Evolutionary conservation across 1,140 invertebrate genomes (phyloP).

Genomic region (Hestina assimilis): DNA sequence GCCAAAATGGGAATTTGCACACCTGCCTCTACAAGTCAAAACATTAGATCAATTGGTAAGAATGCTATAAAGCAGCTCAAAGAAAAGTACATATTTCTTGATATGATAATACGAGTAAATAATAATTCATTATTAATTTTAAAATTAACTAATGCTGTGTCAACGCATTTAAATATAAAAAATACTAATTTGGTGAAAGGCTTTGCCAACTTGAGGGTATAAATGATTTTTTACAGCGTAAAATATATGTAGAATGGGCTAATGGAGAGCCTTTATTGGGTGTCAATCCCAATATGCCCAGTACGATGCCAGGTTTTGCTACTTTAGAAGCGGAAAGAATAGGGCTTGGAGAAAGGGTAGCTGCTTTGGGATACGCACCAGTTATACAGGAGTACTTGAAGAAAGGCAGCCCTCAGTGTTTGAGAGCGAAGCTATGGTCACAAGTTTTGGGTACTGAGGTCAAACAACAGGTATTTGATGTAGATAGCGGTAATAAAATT

Average conservation of each 20-base stretch:
- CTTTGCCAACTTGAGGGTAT: too few species aligned
- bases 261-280: conserved; percentile 84
- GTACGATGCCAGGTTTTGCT: conserved; percentile 74
- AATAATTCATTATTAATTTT: not conserved
- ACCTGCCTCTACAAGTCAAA: conserved; percentile 91
- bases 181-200: too few species aligned
- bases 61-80: conserved; percentile 8
- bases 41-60: conserved; percentile 87
- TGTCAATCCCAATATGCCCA: conserved; percentile 80
- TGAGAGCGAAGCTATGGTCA: conserved; percentile 89
- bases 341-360: conserved; percentile 82
- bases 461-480: conserved; percentile 79
- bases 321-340: conserved; percentile 84
- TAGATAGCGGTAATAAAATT: not conserved
- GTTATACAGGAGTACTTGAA: conserved; percentile 92
- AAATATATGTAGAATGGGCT: conserved; percentile 83
- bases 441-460: conserved; percentile 89
- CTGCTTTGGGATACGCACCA: conserved; percentile 84
- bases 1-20: conserved; percentile 91
- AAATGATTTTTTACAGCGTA: conserved; percentile 78
- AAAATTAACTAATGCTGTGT: too few species aligned
- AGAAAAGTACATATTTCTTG: not conserved
- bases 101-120: not conserved
- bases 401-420: conserved; percentile 88
- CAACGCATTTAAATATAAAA: too few species aligned